phyloP scores from a whole-genome alignment of 2,113 vertebrate species.

The Trematomus loennbergii region DNA sequence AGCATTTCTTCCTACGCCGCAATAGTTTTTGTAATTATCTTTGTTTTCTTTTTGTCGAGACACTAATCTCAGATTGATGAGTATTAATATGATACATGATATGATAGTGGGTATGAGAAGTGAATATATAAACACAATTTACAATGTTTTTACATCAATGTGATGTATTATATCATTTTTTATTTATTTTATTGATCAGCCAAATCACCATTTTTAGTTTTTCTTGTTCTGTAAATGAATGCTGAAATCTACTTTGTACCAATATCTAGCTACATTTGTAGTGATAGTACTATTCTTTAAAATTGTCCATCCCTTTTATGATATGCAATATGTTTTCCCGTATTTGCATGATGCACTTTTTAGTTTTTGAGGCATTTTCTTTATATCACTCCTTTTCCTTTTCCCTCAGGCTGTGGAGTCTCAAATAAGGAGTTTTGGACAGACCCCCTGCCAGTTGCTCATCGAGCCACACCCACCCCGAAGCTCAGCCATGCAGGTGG shows the following conservation, averaged over 20 bases:
- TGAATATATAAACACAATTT: not conserved
- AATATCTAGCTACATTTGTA: not conserved
- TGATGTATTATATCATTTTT: not conserved
- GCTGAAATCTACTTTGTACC: not conserved
- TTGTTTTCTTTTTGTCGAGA: constrained; percentile 4
- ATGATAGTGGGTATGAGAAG: not conserved
- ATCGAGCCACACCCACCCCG: constrained; percentile 97
- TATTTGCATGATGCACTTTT: not conserved
- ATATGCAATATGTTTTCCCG: not conserved
- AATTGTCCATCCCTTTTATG: not conserved
- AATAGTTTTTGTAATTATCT: constrained; percentile 2
- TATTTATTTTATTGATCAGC: not conserved
- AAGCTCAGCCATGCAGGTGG: constrained; percentile 99
- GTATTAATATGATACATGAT: not conserved
- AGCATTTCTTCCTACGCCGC: not conserved
- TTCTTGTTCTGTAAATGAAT: not conserved
- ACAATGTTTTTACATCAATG: not conserved
- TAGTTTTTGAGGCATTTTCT: not conserved
- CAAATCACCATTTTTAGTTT: not conserved
- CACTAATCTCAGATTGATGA: not conserved
- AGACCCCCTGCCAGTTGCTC: constrained; percentile 96
- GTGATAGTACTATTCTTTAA: not conserved
- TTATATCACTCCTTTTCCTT: not conserved
- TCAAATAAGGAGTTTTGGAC: constrained; percentile 98
- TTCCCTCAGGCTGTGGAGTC: constrained; percentile 92